A percentile compares a stretch with the other conserved stretches of the same genome.
Conservation (phyloP, 2,797 vertebrate genomes). For the Hemibagrus guttatus region DNA sequence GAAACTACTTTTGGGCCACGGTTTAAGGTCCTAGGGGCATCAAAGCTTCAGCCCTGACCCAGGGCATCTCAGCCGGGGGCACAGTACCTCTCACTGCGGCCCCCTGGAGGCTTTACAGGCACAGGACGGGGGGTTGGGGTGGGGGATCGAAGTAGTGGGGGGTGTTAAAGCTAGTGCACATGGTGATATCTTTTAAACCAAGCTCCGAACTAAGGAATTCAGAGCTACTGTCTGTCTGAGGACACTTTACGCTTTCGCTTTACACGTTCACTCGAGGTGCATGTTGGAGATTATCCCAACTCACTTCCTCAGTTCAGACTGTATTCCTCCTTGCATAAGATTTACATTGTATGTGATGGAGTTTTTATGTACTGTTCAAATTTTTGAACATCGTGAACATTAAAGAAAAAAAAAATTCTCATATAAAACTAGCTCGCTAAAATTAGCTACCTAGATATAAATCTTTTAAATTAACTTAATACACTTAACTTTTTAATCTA, state of each 20-base stretch:
- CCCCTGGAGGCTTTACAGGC: constrained; percentile 68
- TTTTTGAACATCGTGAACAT: background rate
- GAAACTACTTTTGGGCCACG: constrained; percentile 33
- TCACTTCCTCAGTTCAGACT: background rate
- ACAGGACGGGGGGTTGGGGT: background rate
- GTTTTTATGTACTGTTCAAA: background rate
- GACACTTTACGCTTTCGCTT: constrained; percentile 12
- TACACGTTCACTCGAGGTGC: background rate
- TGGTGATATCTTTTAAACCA: constrained; percentile 36
- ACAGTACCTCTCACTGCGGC: constrained; percentile 71
- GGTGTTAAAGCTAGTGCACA: constrained; percentile 35
- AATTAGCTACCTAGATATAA: background rate
- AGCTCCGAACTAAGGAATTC: constrained; percentile 35
- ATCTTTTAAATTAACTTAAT: background rate
- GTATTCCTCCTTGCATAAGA: background rate
- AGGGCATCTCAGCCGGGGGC: constrained; percentile 78
- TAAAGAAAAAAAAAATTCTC: background rate
- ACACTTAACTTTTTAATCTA: background rate
- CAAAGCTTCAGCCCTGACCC: constrained; percentile 70
- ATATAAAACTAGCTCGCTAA: background rate
- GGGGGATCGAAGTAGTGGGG: background rate
- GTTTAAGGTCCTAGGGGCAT: constrained; percentile 39
- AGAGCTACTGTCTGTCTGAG: constrained; percentile 44
- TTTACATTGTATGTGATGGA: background rate
- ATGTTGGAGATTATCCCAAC: background rate